A percentile compares a stretch with the other conserved stretches of the same genome.
Evolutionary conservation across 2,888 invertebrate genomes (phyloP).

Genomic region (Phortica okadai): DNA sequence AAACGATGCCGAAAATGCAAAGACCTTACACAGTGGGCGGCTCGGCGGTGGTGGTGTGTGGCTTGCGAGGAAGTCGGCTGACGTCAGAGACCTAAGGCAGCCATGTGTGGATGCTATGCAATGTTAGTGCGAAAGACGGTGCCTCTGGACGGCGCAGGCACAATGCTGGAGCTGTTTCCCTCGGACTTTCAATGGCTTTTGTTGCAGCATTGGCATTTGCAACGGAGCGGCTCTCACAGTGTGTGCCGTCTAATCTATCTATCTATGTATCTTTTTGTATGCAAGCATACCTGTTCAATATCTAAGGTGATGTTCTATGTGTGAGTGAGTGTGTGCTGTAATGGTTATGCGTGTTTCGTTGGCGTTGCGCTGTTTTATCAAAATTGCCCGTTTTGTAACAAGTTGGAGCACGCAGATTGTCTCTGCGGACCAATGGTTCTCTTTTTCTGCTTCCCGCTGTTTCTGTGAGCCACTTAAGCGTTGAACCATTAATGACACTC

Average conservation of each 20-base stretch:
- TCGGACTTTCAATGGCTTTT: neutral
- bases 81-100: constrained; percentile 23
- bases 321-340: neutral
- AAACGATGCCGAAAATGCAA: constrained; percentile 26
- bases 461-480: constrained; percentile 17
- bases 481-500: constrained; percentile 26
- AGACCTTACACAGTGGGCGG: constrained; percentile 3
- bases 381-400: neutral
- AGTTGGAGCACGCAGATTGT: neutral
- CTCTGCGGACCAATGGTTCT: neutral
- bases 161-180: neutral
- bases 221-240: neutral
- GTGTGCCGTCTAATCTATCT: neutral
- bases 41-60: neutral
- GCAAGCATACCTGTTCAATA: neutral
- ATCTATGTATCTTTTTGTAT: neutral
- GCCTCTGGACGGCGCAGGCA: neutral
- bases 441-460: neutral
- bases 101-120: too few species aligned
- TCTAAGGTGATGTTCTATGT: neutral
- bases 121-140: neutral
- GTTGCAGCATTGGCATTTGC: too few species aligned
- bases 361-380: neutral
- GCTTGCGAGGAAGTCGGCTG: neutral
- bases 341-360: neutral